A percentile compares a stretch with the other conserved stretches of the same genome.
These are phyloP conservation scores for Eupithecia abbreviata DNA, from an alignment of 2,888 invertebrate genomes.

Conservation along the genomic window DNA sequence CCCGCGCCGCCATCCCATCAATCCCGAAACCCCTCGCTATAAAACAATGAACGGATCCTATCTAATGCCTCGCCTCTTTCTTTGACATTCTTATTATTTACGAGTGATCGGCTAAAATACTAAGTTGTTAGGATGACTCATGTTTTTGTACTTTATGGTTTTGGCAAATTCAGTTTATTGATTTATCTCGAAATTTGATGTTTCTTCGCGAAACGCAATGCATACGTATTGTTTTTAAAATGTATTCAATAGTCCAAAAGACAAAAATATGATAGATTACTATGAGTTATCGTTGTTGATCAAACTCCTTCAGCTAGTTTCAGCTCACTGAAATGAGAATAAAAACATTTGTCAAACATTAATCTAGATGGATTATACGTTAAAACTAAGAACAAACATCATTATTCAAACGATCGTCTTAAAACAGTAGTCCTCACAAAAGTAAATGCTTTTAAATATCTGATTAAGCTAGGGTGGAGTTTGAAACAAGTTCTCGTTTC, in stretches of 20 bases:
- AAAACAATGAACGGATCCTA: conserved; percentile 73
- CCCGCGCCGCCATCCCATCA: conserved; percentile 40
- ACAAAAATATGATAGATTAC: not conserved
- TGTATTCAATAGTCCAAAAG: not conserved
- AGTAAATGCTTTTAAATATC: conserved; percentile 39
- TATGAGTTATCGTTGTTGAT: not conserved
- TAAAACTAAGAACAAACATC: conserved; percentile 26
- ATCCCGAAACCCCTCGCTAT: conserved; percentile 54
- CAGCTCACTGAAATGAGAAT: conserved; percentile 4
- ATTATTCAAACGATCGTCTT: conserved; percentile 34
- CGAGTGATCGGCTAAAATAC: not conserved
- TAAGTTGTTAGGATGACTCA: not conserved
- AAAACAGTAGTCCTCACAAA: conserved; percentile 31
- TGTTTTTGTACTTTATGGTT: not conserved
- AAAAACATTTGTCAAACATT: conserved; percentile 14
- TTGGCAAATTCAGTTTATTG: not conserved
- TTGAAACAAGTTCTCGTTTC: conserved; percentile 36
- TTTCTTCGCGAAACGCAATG: not conserved
- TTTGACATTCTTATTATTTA: conserved; percentile 35
- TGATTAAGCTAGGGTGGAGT: conserved; percentile 34
- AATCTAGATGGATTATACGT: conserved; percentile 23
- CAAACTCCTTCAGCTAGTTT: conserved; percentile 1
- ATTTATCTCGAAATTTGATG: not conserved
- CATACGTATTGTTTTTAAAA: not conserved
- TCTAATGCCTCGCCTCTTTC: conserved; percentile 58